Percentiles rank a stretch among this genome's conserved stretches.
Evolutionary conservation across 2,113 vertebrate species (phyloP).

Genomic region (Barnardius zonarius): DNA sequence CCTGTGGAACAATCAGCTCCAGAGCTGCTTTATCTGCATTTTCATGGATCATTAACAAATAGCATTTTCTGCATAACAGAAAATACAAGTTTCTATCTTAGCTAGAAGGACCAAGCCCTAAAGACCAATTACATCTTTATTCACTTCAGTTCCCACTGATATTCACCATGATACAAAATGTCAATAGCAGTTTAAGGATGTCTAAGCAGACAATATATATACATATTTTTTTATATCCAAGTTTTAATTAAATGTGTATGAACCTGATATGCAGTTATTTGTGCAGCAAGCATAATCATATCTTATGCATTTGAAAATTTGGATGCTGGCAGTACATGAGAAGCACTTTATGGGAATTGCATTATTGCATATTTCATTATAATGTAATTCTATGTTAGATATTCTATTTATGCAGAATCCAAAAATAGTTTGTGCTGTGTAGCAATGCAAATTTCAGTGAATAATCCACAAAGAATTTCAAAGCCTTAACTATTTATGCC

Average conservation of each 20-base stretch:
- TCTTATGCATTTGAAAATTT: conserved; percentile 64
- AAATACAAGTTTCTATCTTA: not conserved
- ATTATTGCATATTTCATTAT: conserved; percentile 71
- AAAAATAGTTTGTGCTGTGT: conserved; percentile 61
- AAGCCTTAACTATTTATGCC: conserved; percentile 62
- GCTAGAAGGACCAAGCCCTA: not conserved
- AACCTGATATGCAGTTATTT: conserved; percentile 31
- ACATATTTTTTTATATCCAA: not conserved
- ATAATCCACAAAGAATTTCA: conserved; percentile 58
- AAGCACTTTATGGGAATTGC: conserved; percentile 54
- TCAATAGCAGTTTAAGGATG: conserved; percentile 17
- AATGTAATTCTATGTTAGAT: conserved; percentile 69
- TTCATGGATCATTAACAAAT: conserved; percentile 1
- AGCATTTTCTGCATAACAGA: not conserved
- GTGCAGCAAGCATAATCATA: conserved; percentile 45
- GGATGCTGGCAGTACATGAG: conserved; percentile 42
- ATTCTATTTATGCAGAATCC: conserved; percentile 65
- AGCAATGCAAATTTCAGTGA: conserved; percentile 55
- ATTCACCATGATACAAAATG: not conserved
- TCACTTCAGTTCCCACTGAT: not conserved
- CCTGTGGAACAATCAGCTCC: not conserved
- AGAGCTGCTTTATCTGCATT: not conserved
- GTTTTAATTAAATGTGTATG: conserved; percentile 59
- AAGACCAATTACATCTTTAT: not conserved
- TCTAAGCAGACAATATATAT: not conserved